Evolutionary conservation across 2,888 invertebrate species (phyloP), one percentile per base, ranked within the genome.

Genomic region (Parascotia fuliginaria): DNA sequence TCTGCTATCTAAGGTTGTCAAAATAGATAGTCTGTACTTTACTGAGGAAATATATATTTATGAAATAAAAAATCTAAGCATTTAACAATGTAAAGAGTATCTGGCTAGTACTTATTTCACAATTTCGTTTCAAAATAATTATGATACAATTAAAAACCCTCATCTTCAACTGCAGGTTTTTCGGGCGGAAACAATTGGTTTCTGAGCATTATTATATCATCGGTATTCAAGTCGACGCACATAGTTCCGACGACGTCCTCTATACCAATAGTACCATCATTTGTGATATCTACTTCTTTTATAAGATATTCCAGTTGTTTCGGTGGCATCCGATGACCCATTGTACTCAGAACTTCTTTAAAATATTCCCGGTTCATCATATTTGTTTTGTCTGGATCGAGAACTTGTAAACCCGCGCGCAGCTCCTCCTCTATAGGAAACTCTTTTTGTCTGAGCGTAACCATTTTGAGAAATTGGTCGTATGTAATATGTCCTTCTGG

Each of bases 241-340:
- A 91, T 81, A 9, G 90, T 89, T n/a, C 87, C 90, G 3, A 91
- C 80, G 3, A 89, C 79, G 53, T 91, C 91, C 50, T 90, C 90
- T 32, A 90, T 71, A 14, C 88, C 88, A 46, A 91, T 79, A 3
- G 85, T 87, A 12, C 91, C 91, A 58, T 91, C 91, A 52, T 89
- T 88, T 42, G 74, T 77, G 57, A 91, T 75, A 50, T 91, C 91
- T 3, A 90, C 85, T 70, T 91, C 91, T 65, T 89, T 90, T 36
- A 91, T 83, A 13, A 91, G 74, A 56, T 77, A 81, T 43, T 89
- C 83, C 15, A 89, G 44, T 37, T 65, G 63, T 51, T 78, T 87
- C 12, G 70, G 72, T 0, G 73, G 24, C 81, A 91, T 76, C 74
- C 85, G 89, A 41, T 83, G 55, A n/a, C 91, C 91, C 50, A 77